A percentile compares a stretch with the other conserved stretches of the same genome.
These are phyloP conservation scores for Gymnobelideus leadbeateri DNA, from an alignment of 2,113 vertebrate species.

Conservation along the genomic window DNA sequence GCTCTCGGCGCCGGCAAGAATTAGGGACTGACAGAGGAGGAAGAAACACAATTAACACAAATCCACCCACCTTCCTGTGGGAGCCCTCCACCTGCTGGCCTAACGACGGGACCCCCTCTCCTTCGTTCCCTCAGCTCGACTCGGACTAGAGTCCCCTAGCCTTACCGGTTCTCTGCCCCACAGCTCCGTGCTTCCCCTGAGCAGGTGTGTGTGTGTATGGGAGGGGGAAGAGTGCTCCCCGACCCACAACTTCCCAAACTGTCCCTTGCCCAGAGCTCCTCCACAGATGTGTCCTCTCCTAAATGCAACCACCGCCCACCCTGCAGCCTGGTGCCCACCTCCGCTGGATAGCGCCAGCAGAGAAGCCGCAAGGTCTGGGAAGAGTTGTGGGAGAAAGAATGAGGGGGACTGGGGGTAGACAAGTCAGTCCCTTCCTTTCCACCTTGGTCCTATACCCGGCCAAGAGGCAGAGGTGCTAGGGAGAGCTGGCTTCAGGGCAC, in stretches of 20 bases:
- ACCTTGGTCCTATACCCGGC: neutral
- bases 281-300: neutral
- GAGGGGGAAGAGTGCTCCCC: neutral
- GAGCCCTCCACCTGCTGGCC: slow-evolving; percentile 4
- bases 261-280: neutral
- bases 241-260: neutral
- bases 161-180: neutral
- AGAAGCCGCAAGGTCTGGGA: neutral
- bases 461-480: neutral
- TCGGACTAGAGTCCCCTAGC: neutral
- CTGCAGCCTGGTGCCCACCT: neutral
- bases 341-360: neutral
- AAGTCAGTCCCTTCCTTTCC: neutral
- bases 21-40: neutral
- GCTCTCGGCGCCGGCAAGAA: slow-evolving; percentile 6
- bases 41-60: slow-evolving; percentile 7
- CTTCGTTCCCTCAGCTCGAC: neutral
- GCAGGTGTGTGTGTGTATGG: neutral
- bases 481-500: neutral
- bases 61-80: slow-evolving; percentile 7
- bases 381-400: neutral
- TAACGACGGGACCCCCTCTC: neutral
- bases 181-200: neutral
- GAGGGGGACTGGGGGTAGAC: neutral
- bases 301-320: neutral